Conservation (phyloP, 2,797 vertebrate genomes). For the Scleropages formosus region DNA sequence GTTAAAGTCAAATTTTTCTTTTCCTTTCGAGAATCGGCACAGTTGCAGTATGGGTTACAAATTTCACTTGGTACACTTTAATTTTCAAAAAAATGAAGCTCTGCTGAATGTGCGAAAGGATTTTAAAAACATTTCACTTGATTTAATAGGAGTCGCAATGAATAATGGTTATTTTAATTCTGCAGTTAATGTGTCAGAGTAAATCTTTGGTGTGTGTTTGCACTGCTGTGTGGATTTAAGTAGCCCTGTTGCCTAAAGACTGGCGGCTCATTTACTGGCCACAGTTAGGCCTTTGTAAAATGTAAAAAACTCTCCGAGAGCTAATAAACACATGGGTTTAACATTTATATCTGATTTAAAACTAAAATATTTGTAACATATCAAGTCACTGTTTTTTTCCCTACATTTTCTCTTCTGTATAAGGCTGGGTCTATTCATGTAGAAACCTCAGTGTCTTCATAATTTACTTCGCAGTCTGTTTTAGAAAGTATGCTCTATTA, state of each 20-base stretch:
- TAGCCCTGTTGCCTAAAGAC: slow-evolving; percentile 50
- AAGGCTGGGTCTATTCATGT: slow-evolving; percentile 13
- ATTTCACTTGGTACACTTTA: too few species aligned
- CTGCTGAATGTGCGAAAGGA: not conserved
- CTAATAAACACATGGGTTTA: slow-evolving; percentile 58
- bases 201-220: slow-evolving; percentile 69
- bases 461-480: slow-evolving; percentile 23
- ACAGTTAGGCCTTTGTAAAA: slow-evolving; percentile 67
- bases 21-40: too few species aligned
- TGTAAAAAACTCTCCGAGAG: slow-evolving; percentile 42
- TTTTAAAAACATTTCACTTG: slow-evolving; percentile 43
- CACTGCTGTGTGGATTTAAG: slow-evolving; percentile 62
- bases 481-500: slow-evolving; percentile 18
- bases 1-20: too few species aligned
- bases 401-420: slow-evolving; percentile 6
- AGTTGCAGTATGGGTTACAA: too few species aligned
- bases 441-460: slow-evolving; percentile 33
- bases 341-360: slow-evolving; percentile 54
- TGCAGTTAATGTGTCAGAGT: slow-evolving; percentile 58
- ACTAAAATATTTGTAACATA: slow-evolving; percentile 43
- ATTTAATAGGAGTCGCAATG: slow-evolving; percentile 50
- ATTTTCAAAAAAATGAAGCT: not conserved
- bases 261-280: slow-evolving; percentile 49
- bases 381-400: slow-evolving; percentile 39
- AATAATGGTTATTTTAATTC: slow-evolving; percentile 64